Evolutionary conservation across 2,797 vertebrate genomes (phyloP), one percentile per base, ranked within the genome.

Genomic region (Sebastes elongatus): DNA sequence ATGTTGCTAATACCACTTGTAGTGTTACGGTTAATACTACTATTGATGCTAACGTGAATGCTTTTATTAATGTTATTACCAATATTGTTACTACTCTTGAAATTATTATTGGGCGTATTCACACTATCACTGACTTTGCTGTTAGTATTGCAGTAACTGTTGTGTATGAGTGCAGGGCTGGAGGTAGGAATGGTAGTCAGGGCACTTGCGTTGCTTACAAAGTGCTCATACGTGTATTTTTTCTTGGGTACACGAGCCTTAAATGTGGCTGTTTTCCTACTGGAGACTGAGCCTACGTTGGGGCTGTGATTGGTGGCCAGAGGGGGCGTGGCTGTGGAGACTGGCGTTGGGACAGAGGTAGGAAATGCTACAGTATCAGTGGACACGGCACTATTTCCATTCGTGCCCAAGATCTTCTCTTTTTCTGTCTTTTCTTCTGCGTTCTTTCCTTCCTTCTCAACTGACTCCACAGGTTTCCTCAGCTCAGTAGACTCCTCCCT

Each of bases 231-330:
- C 5, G 96, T 95, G 76, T 96, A 95, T 85, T 97, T 96, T 78
- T 93, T 96, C 88, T 98, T 97, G 76, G 97, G 97, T 0, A 97
- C 93, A 18, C 97, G 96, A 20, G 97, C 96, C 92, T 98, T 98
- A 83, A 98, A 98, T 1, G 97, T 97, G 89, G 97, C 97, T 0
- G 97, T 98, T 93, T 98, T 98, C 63, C 97, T 95, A 80, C 96
- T 98, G 13, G 96, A 96, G 67, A 92, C 93, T 25, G 95, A 95
- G 86, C 84, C 91, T 74, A 89, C 78, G 83, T 87, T 80, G 33
- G 94, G 91, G 83, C 78, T 94, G 87, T 93, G 94, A 81, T 85
- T 93, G 74, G 90, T 71, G 83, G 84, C 61, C 55, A 42, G 82
- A 62, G 83, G 82, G 76, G 87, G 38, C 6, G 82, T 76, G 53